Evolutionary conservation across 2,113 vertebrate genomes (phyloP).

Genomic region (Plecturocebus donacophilus): DNA sequence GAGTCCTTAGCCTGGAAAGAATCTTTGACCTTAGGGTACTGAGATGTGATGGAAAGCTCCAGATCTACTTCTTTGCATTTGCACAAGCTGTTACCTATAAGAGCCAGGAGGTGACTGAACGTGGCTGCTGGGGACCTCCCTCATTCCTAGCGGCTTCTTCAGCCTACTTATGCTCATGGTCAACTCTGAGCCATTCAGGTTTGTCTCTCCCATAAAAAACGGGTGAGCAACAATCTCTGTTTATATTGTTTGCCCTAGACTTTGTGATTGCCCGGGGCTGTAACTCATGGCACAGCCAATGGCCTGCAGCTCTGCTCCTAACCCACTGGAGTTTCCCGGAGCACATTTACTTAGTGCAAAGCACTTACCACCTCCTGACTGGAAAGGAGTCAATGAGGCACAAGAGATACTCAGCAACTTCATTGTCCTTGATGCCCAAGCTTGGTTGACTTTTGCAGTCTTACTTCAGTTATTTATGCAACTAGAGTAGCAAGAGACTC

Average conservation of each 20-base stretch:
- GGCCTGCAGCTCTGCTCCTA: background rate
- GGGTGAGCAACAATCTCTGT: background rate
- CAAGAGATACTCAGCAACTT: background rate
- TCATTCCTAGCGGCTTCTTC: background rate
- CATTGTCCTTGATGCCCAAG: background rate
- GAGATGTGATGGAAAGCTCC: background rate
- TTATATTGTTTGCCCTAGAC: background rate
- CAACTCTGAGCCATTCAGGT: background rate
- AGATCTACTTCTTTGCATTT: background rate
- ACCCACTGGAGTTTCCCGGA: background rate
- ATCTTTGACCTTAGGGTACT: background rate
- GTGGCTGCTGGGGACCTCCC: fast-evolving
- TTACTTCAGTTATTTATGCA: background rate
- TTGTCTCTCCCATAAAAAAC: background rate
- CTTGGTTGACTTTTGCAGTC: background rate
- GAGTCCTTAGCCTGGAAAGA: background rate
- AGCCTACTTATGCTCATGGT: background rate
- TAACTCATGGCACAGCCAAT: background rate
- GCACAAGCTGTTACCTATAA: background rate
- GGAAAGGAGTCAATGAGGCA: background rate
- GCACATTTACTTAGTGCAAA: background rate
- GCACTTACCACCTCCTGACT: background rate
- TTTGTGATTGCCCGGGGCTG: background rate
- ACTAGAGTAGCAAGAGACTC: background rate
- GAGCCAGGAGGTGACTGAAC: background rate